Conservation (phyloP, 1,140 invertebrate species). For the Lepidurus couesii region DNA sequence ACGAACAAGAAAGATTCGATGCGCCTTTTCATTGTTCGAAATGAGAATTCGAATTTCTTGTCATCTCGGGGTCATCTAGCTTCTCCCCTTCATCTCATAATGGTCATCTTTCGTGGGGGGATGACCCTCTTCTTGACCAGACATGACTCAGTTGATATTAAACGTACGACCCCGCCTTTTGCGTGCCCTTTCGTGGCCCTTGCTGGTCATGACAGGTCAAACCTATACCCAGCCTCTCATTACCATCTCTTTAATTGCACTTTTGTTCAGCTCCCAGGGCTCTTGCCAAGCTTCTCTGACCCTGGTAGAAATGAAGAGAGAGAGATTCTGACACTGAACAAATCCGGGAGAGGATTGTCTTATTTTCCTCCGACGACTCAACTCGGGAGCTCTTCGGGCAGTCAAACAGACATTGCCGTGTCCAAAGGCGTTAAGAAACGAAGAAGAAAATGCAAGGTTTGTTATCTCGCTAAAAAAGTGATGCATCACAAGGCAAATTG, state of each 20-base stretch:
- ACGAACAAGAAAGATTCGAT: background rate
- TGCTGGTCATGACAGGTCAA: conserved; percentile 15
- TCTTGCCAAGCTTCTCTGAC: too few species aligned
- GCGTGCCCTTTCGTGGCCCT: background rate
- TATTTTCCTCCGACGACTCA: background rate
- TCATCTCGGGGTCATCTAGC: background rate
- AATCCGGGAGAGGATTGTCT: too few species aligned
- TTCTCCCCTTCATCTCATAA: background rate
- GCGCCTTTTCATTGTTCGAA: background rate
- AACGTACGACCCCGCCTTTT: conserved; percentile 1
- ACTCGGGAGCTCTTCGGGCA: background rate
- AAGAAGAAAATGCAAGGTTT: background rate
- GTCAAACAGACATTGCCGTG: background rate
- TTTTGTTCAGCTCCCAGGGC: too few species aligned
- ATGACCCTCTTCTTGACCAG: background rate
- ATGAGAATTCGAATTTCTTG: background rate
- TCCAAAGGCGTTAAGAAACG: background rate
- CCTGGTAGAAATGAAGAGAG: too few species aligned
- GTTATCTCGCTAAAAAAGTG: background rate
- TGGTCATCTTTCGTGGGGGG: background rate
- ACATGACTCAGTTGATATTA: conserved; percentile 14
- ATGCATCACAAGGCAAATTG: conserved; percentile 8
- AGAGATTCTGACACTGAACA: too few species aligned
- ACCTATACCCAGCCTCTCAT: background rate
- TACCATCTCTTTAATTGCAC: too few species aligned